phyloP scores from a whole-genome alignment of 2,888 invertebrate genomes.

The Callosobruchus maculatus region DNA sequence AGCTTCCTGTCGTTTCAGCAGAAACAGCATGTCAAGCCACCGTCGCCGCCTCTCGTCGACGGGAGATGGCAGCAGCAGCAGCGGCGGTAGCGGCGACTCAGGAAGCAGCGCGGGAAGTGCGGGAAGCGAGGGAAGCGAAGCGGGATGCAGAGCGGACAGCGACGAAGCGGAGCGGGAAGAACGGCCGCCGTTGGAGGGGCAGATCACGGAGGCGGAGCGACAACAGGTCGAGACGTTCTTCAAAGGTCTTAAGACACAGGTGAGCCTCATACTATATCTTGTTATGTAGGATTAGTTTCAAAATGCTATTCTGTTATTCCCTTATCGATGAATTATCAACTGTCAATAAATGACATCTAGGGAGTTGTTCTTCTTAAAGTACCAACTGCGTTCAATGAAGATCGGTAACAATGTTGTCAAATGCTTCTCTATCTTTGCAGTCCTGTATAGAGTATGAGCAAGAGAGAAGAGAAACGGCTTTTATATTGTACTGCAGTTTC shows the following conservation, averaged over 20 bases:
- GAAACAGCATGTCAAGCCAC: background rate
- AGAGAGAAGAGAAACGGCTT: no score
- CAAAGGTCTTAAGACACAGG: slow-evolving; percentile 72
- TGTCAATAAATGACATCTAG: no score
- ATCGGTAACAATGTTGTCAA: no score
- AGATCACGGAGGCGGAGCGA: slow-evolving; percentile 61
- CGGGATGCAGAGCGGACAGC: slow-evolving; percentile 46
- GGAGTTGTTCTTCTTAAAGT: no score
- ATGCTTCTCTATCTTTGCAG: no score
- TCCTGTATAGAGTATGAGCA: no score
- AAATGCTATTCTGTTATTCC: no score
- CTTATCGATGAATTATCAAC: no score
- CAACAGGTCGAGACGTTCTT: slow-evolving; percentile 71
- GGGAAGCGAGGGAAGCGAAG: slow-evolving; percentile 57
- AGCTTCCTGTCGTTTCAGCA: background rate
- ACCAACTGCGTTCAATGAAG: no score
- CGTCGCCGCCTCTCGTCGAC: slow-evolving; percentile 53
- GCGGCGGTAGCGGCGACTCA: slow-evolving; percentile 53
- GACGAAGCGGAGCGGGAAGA: slow-evolving; percentile 48
- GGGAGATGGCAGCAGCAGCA: slow-evolving; percentile 59
- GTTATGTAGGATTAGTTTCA: no score
- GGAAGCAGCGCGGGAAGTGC: slow-evolving; percentile 21
- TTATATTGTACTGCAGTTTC: no score
- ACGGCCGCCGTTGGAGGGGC: slow-evolving; percentile 47
- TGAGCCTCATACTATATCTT: no score